These are phyloP conservation scores for Anas platyrhynchos DNA, from an alignment of 2,113 vertebrate species.

Conservation along the genomic window DNA sequence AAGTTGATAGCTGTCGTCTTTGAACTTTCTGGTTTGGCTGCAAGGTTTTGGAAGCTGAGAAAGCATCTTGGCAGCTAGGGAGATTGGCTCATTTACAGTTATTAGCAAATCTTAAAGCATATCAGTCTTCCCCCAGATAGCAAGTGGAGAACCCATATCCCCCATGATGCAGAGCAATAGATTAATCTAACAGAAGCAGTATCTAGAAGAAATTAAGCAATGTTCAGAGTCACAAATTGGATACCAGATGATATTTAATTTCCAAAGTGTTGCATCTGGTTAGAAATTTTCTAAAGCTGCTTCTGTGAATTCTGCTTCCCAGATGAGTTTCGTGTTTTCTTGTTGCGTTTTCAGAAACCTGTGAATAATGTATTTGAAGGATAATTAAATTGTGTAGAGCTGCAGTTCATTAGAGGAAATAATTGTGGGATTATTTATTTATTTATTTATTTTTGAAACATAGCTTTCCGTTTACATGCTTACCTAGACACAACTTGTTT, in stretches of 20 bases:
- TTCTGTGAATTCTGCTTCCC: not conserved
- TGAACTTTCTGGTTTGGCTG: not conserved
- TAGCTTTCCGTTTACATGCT: not conserved
- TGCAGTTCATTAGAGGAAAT: not conserved
- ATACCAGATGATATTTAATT: not conserved
- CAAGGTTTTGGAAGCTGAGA: not conserved
- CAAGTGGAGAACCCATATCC: not conserved
- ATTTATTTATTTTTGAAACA: not conserved
- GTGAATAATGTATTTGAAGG: not conserved
- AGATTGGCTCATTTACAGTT: not conserved
- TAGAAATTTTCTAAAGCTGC: not conserved
- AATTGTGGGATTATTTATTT: not conserved
- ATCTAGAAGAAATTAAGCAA: not conserved
- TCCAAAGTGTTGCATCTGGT: not conserved
- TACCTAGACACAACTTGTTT: not conserved
- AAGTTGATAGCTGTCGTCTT: not conserved
- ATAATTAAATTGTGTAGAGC: not conserved
- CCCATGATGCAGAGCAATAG: not conserved
- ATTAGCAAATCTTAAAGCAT: not conserved
- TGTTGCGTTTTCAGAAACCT: not conserved
- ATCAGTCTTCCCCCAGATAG: not conserved
- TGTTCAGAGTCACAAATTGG: not conserved
- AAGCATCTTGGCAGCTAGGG: not conserved
- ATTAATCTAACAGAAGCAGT: not conserved
- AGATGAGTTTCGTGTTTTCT: not conserved